Conservation (phyloP, 2,113 vertebrate genomes). For the Promerops cafer region DNA sequence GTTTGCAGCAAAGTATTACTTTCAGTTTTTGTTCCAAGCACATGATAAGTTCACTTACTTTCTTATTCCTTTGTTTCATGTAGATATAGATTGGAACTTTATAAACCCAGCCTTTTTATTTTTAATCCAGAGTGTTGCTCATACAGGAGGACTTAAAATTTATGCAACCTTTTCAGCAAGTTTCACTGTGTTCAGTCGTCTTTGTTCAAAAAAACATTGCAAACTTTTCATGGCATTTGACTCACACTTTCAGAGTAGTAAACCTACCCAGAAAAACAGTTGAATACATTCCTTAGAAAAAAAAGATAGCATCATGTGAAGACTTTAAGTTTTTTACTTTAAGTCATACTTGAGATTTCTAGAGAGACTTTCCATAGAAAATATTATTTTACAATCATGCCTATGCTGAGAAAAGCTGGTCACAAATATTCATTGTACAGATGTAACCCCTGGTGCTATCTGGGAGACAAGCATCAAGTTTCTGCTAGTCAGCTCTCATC, state of each 20-base stretch:
- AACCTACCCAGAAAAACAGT: not conserved
- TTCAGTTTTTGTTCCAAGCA: not conserved
- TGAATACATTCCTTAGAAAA: not conserved
- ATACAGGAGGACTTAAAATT: not conserved
- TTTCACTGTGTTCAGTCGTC: not conserved
- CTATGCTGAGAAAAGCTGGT: not conserved
- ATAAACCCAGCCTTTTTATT: not conserved
- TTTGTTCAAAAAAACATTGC: not conserved
- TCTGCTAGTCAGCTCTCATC: not conserved
- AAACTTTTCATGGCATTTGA: not conserved
- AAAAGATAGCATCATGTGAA: not conserved
- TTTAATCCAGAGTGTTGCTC: not conserved
- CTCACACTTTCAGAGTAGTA: not conserved
- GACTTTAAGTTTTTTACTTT: not conserved
- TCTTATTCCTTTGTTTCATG: conserved; percentile 20
- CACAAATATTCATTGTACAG: not conserved
- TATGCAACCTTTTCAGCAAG: not conserved
- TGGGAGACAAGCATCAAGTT: not conserved
- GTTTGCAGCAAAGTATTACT: not conserved
- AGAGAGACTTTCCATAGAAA: not conserved
- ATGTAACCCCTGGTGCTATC: not conserved
- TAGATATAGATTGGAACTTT: not conserved
- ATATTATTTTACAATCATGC: not conserved
- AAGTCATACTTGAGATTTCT: not conserved
- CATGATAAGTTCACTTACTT: not conserved